phyloP scores from a whole-genome alignment of 53 echinoderm and acorn worm genomes.

The Pentamera pediparva region DNA sequence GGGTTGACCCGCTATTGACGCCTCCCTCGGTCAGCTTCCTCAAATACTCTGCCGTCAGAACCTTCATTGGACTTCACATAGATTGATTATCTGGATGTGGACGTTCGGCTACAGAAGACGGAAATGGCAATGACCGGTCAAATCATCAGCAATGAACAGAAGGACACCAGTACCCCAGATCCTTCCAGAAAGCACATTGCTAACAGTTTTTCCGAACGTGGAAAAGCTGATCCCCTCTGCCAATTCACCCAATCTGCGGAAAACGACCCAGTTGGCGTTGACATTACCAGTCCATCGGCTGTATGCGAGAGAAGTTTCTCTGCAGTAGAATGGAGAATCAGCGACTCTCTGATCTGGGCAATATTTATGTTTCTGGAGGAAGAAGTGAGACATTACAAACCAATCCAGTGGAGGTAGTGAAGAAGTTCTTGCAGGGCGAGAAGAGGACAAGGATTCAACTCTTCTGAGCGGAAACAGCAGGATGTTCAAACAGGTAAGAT shows the following conservation, averaged over 20 bases:
- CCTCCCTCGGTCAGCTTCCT: slow-evolving; percentile 1
- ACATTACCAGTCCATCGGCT: slow-evolving; percentile 20
- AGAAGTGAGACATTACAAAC: not conserved
- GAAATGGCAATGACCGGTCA: slow-evolving; percentile 14
- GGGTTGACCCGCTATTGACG: slow-evolving; percentile 14
- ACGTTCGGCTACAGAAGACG: not conserved
- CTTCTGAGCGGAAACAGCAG: not conserved
- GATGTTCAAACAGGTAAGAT: not conserved
- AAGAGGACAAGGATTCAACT: not conserved
- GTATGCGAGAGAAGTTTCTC: slow-evolving; percentile 31
- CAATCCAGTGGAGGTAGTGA: not conserved
- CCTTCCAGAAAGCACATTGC: not conserved
- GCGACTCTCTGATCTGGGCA: not conserved
- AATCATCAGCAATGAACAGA: not conserved
- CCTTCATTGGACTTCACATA: slow-evolving; percentile 10
- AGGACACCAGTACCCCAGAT: not conserved
- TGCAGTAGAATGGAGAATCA: slow-evolving; percentile 28
- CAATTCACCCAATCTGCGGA: slow-evolving; percentile 6
- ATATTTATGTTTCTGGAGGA: not conserved
- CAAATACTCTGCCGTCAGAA: not conserved
- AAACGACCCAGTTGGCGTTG: slow-evolving; percentile 7
- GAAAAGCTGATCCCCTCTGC: not conserved
- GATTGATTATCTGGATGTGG: not conserved
- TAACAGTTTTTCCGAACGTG: not conserved
- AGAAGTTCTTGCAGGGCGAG: not conserved